These are phyloP conservation scores for Gambelia wislizenii DNA, from an alignment of 2,797 vertebrate species.

Conservation along the genomic window DNA sequence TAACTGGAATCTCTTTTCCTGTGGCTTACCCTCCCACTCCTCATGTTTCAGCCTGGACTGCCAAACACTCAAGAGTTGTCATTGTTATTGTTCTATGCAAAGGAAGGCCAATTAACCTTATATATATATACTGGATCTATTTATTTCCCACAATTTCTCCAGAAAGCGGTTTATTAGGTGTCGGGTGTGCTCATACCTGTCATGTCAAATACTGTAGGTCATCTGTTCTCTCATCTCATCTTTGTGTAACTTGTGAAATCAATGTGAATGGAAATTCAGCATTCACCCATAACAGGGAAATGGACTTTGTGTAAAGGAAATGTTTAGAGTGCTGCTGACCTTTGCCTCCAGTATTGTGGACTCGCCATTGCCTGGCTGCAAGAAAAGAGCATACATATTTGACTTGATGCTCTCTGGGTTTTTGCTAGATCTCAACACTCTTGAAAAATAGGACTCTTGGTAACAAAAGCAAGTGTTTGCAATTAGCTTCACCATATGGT, in stretches of 20 bases:
- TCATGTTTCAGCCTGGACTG: no score
- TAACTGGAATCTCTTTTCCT: no score
- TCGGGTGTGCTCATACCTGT: no score
- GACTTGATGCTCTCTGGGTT: conserved; percentile 26
- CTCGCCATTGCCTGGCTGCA: no score
- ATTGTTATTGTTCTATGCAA: neutral
- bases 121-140: neutral
- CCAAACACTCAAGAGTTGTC: no score
- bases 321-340: neutral
- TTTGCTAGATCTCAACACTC: conserved; percentile 58
- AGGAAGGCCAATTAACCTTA: neutral
- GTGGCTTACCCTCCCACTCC: no score
- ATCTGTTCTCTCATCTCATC: neutral
- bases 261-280: neutral
- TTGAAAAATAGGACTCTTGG: conserved; percentile 64
- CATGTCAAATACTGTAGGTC: no score
- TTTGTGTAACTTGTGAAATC: neutral
- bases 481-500: conserved; percentile 69
- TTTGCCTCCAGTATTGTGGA: neutral
- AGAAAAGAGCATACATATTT: conserved; percentile 6
- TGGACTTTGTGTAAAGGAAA: neutral
- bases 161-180: neutral
- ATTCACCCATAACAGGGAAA: neutral
- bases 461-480: conserved; percentile 70
- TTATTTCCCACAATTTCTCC: neutral